Evolutionary conservation across 2,888 invertebrate genomes (phyloP).

Genomic region (Drosophila siamana): DNA sequence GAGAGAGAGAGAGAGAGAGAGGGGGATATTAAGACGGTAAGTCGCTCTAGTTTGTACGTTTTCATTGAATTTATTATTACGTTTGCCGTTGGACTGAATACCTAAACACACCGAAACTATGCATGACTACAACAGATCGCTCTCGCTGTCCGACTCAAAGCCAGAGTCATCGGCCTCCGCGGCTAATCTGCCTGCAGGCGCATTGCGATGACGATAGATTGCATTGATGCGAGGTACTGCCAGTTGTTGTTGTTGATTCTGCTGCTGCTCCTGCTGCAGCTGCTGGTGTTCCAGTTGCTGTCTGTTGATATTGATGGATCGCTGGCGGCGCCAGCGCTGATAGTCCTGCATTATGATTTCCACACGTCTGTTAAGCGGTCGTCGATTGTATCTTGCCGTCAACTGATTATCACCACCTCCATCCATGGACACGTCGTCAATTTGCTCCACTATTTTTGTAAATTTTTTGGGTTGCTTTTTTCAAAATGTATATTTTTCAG

Average conservation of each 20-base stretch:
- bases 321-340: slow-evolving; percentile 23
- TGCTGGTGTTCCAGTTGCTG: not conserved
- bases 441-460: slow-evolving; percentile 6
- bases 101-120: not conserved
- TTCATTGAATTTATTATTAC: slow-evolving; percentile 46
- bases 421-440: slow-evolving; percentile 50
- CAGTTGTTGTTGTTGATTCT: not conserved
- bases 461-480: slow-evolving; percentile 6
- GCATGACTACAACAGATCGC: slow-evolving; percentile 38
- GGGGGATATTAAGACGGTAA: slow-evolving; percentile 3
- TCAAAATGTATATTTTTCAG: slow-evolving; percentile 6
- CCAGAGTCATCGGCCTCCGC: slow-evolving; percentile 61
- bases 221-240: not conserved
- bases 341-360: slow-evolving; percentile 30
- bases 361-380: slow-evolving; percentile 33
- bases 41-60: slow-evolving; percentile 7
- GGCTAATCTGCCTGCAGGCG: not conserved
- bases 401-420: slow-evolving; percentile 73
- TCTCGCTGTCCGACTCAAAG: slow-evolving; percentile 68
- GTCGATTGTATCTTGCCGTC: slow-evolving; percentile 17
- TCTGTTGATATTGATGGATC: not conserved
- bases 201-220: not conserved
- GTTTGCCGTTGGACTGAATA: slow-evolving; percentile 29
- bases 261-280: no score
- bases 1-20: not conserved